A percentile compares a stretch with the other conserved stretches of the same genome.
Evolutionary conservation across 2,888 invertebrate species (phyloP).

Genomic region (Agrochola litura): DNA sequence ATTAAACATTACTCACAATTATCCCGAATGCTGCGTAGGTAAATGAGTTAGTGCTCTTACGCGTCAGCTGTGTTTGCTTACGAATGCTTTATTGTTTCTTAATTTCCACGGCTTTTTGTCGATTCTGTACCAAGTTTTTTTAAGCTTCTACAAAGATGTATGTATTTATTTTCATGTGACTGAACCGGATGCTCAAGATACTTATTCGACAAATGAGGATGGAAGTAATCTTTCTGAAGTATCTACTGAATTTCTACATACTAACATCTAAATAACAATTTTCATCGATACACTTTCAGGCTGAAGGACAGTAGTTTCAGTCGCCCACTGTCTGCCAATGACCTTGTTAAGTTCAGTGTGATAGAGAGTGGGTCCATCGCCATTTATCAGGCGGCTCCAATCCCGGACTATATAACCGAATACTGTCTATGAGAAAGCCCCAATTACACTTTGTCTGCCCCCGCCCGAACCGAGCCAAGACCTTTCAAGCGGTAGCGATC

Average conservation of each 20-base stretch:
- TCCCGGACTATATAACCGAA: slow-evolving; percentile 18
- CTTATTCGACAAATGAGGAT: neutral
- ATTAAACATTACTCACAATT: slow-evolving; percentile 76
- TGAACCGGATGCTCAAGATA: slow-evolving; percentile 5
- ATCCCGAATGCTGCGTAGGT: slow-evolving; percentile 60
- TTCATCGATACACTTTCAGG: neutral
- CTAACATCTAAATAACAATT: neutral
- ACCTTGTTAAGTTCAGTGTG: slow-evolving; percentile 7
- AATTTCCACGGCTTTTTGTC: slow-evolving; percentile 29
- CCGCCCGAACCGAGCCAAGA: slow-evolving; percentile 42
- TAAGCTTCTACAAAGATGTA: neutral
- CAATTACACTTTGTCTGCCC: slow-evolving; percentile 41
- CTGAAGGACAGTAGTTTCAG: neutral
- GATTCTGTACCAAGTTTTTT: neutral
- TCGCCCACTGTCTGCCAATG: slow-evolving; percentile 1
- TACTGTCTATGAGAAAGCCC: slow-evolving; percentile 34
- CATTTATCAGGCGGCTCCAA: slow-evolving; percentile 36
- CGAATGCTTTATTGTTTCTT: slow-evolving; percentile 70
- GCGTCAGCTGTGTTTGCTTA: slow-evolving; percentile 68
- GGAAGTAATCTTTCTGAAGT: neutral
- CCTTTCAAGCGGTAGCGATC: slow-evolving; percentile 47
- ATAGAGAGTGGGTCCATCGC: slow-evolving; percentile 10
- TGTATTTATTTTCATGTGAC: slow-evolving; percentile 14
- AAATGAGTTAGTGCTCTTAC: slow-evolving; percentile 68
- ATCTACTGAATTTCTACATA: neutral